These are phyloP conservation scores for Athetis lepigone DNA, from an alignment of 2,888 invertebrate genomes.

Conservation along the genomic window DNA sequence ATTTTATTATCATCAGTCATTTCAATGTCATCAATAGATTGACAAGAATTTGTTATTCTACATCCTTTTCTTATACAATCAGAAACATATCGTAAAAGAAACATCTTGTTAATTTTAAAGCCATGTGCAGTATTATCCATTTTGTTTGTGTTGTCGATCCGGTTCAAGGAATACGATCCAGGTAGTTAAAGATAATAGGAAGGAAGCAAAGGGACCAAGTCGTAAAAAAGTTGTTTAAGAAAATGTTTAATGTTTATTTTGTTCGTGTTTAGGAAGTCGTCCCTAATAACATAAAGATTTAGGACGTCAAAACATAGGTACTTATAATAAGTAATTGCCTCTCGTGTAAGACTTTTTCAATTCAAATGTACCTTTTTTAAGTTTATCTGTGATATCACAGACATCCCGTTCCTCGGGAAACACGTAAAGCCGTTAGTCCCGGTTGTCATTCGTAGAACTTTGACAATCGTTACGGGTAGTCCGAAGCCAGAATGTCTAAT, in stretches of 20 bases:
- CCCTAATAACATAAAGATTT: constrained; percentile 20
- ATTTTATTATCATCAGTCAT: too few species aligned
- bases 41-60: too few species aligned
- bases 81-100: background rate
- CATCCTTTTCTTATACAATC: too few species aligned
- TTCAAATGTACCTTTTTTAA: too few species aligned
- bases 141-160: constrained; percentile 30
- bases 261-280: constrained; percentile 45
- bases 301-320: constrained; percentile 5
- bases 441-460: too few species aligned
- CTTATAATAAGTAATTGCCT: constrained; percentile 12
- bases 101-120: constrained; percentile 8
- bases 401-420: too few species aligned
- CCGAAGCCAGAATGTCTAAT: too few species aligned
- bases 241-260: constrained; percentile 47
- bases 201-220: constrained; percentile 44
- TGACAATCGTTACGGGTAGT: too few species aligned
- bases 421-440: too few species aligned
- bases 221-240: constrained; percentile 46
- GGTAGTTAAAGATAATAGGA: constrained; percentile 48
- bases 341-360: too few species aligned
- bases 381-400: too few species aligned
- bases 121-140: constrained; percentile 27
- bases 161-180: constrained; percentile 42
- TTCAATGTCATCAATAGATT: too few species aligned